Percentiles rank a stretch among this genome's conserved stretches.
Conservation (phyloP, 2,888 invertebrate species). For the Erebia ligea region DNA sequence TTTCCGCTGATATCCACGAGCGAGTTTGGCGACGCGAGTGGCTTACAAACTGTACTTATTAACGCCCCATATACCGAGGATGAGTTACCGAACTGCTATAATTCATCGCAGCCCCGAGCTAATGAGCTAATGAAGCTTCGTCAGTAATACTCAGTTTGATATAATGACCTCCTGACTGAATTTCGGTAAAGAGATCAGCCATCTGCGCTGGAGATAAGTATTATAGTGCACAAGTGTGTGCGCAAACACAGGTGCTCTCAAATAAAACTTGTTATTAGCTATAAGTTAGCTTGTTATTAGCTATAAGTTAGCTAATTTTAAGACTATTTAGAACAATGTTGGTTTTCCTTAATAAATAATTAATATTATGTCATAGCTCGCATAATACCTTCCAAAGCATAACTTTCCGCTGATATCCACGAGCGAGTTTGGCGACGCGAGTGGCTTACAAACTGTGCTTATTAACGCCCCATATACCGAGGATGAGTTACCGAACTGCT, state of each 20-base stretch:
- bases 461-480: slow-evolving; percentile 32
- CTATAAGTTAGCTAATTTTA: too few species aligned
- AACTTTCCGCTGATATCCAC: slow-evolving; percentile 51
- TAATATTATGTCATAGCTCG: too few species aligned
- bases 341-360: too few species aligned
- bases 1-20: slow-evolving; percentile 49
- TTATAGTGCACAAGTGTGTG: too few species aligned
- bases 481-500: slow-evolving; percentile 8
- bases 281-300: too few species aligned
- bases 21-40: slow-evolving; percentile 43
- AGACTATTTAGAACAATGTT: too few species aligned
- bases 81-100: slow-evolving; percentile 6
- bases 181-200: too few species aligned
- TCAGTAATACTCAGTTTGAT: too few species aligned
- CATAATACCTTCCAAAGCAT: slow-evolving; percentile 30
- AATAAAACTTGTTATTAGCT: too few species aligned
- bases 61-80: slow-evolving; percentile 22
- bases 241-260: too few species aligned
- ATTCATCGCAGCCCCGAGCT: neutral
- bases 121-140: neutral
- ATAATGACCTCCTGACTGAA: too few species aligned
- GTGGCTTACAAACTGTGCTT: slow-evolving; percentile 45
- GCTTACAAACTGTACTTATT: slow-evolving; percentile 45
- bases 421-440: slow-evolving; percentile 43
- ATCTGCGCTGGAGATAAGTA: too few species aligned